phyloP scores from a whole-genome alignment of 2,888 invertebrate species.

The Amphipoea lucens region DNA sequence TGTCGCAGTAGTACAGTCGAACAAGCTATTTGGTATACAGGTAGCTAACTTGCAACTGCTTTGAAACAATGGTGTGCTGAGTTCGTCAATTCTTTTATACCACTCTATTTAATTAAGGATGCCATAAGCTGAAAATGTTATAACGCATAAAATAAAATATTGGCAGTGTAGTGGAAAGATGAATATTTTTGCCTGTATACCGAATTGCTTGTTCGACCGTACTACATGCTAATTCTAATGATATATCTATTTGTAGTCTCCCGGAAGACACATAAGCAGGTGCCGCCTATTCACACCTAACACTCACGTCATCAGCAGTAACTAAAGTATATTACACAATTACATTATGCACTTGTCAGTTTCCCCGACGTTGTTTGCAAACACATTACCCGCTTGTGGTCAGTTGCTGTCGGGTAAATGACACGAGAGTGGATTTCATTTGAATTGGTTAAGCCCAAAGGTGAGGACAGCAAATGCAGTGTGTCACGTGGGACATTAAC shows the following conservation, averaged over 20 bases:
- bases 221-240: background rate
- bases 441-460: slow-evolving; percentile 17
- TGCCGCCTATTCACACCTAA: slow-evolving; percentile 14
- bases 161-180: no score
- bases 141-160: no score
- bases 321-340: slow-evolving; percentile 40
- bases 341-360: slow-evolving; percentile 47
- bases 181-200: no score
- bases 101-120: no score
- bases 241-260: slow-evolving; percentile 8
- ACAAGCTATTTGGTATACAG: no score
- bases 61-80: no score
- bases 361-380: slow-evolving; percentile 33
- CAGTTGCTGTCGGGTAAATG: slow-evolving; percentile 3
- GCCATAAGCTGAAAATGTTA: no score
- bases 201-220: no score
- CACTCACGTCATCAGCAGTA: slow-evolving; percentile 9
- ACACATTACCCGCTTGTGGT: slow-evolving; percentile 43
- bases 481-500: background rate
- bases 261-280: slow-evolving; percentile 33
- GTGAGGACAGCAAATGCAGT: slow-evolving; percentile 16
- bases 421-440: slow-evolving; percentile 26
- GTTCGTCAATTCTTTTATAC: no score
- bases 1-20: background rate
- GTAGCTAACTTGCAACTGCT: no score